phyloP scores from a whole-genome alignment of 2,113 vertebrate genomes.

The Struthio camelus region DNA sequence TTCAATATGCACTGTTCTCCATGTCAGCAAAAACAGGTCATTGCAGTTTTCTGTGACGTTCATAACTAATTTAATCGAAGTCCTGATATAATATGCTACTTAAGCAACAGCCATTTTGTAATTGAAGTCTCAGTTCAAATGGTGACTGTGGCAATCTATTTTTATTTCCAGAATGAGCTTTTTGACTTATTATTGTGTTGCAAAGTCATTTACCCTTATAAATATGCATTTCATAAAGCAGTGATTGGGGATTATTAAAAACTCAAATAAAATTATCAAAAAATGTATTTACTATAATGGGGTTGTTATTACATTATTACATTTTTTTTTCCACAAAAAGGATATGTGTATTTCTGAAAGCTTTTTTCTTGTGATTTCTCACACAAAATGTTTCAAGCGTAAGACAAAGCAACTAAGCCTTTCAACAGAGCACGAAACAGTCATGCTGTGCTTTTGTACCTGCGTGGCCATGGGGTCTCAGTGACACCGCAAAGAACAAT shows the following conservation, averaged over 20 bases:
- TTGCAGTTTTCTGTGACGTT: constrained; percentile 40
- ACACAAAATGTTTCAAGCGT: not conserved
- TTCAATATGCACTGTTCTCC: constrained; percentile 15
- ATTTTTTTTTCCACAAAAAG: not conserved
- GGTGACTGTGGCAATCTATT: not conserved
- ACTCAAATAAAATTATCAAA: not conserved
- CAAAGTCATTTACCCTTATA: not conserved
- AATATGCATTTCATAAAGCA: constrained; percentile 21
- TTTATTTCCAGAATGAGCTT: constrained; percentile 36
- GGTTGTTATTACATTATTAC: not conserved
- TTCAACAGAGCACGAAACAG: not conserved
- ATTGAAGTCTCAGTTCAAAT: constrained; percentile 21
- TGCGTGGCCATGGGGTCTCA: not conserved
- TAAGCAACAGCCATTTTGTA: constrained; percentile 1
- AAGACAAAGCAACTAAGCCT: not conserved
- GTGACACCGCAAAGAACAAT: not conserved
- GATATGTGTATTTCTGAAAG: not conserved
- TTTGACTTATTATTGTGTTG: not conserved
- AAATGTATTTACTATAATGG: not conserved
- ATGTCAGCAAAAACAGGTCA: constrained; percentile 34
- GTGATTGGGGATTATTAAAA: not conserved
- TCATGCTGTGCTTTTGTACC: not conserved
- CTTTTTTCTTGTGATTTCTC: not conserved
- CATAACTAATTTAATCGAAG: constrained; percentile 34
- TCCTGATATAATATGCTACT: constrained; percentile 15